Evolutionary conservation across 2,797 vertebrate genomes (phyloP).

Genomic region (Phataginus tricuspis): DNA sequence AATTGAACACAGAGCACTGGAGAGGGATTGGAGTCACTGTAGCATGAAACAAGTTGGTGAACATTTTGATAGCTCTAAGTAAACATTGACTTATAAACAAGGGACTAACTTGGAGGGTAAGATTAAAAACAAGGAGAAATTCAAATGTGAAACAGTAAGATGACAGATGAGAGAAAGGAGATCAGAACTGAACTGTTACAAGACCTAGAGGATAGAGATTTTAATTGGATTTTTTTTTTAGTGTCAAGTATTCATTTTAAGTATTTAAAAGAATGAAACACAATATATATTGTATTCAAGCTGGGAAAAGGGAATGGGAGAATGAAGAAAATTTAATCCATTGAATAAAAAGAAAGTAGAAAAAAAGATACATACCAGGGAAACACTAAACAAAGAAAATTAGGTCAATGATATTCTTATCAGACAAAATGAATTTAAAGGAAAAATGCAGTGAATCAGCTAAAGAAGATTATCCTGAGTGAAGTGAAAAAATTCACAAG

Average conservation of each 20-base stretch:
- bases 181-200: background rate
- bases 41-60: background rate
- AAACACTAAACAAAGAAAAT: background rate
- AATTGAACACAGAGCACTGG: background rate
- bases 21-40: background rate
- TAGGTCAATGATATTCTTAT: background rate
- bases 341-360: background rate
- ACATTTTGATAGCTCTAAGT: background rate
- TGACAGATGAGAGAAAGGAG: background rate
- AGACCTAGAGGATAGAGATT: background rate
- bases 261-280: background rate
- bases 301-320: background rate
- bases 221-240: background rate
- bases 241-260: background rate
- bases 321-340: background rate
- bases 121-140: background rate
- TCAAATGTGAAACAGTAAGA: background rate
- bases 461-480: background rate
- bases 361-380: background rate
- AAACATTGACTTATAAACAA: background rate
- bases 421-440: background rate
- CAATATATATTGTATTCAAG: background rate
- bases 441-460: background rate
- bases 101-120: background rate
- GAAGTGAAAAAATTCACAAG: background rate